phyloP scores from a whole-genome alignment of 37 sponge, comb jelly and placozoan genomes.

The Geodia barretti region DNA sequence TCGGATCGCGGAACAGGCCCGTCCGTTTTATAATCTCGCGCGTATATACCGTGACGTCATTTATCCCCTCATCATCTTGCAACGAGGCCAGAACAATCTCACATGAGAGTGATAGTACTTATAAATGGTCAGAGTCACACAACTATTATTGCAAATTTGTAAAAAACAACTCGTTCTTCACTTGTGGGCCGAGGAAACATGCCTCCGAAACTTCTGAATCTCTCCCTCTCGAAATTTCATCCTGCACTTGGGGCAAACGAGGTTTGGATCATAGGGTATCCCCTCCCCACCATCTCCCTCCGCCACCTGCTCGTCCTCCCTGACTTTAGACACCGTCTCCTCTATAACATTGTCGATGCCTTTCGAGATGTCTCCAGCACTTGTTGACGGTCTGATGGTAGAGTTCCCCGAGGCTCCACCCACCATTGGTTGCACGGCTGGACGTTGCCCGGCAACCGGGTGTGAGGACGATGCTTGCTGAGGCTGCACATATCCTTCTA shows the following conservation, averaged over 20 bases:
- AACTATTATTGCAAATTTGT: no score
- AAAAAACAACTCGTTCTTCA: no score
- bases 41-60: no score
- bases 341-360: background rate
- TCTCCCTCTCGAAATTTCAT: constrained; percentile 39
- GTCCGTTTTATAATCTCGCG: no score
- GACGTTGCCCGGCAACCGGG: background rate
- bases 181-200: constrained; percentile 16
- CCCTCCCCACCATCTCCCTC: background rate
- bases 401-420: background rate
- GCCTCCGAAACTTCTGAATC: constrained; percentile 47
- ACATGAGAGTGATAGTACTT: no score
- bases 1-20: no score
- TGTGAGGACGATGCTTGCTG: background rate
- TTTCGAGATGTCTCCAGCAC: background rate
- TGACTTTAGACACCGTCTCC: background rate
- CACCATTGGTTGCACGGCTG: background rate
- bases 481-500: background rate
- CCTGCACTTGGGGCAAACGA: constrained; percentile 56
- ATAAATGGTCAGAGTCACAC: no score
- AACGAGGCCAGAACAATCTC: no score
- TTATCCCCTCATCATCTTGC: no score
- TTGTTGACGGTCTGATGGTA: background rate
- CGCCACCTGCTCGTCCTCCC: background rate
- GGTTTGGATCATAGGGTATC: constrained; percentile 52